Base-by-base conservation (phyloP, 2,888 invertebrate species). In the Apodemia duryi region DNA sequence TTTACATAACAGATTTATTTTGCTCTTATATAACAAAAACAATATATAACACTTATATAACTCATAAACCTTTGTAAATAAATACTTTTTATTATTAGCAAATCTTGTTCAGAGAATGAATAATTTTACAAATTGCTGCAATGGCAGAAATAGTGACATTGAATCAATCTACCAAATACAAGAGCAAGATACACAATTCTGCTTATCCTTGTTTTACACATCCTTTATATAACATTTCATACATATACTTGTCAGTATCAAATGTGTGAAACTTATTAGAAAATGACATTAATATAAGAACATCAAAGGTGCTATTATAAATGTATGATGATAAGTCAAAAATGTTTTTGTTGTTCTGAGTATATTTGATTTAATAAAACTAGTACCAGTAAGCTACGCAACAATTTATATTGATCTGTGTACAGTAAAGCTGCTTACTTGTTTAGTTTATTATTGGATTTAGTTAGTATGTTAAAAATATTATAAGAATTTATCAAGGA, bases 401-500 rank as follows among this genome's bases (percentile, higher is more conserved):
- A 69, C 65, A 60, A 61, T 63, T 52, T 52, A 61, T n/a, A 63
- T 61, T 62, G 43, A 52, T 51, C 62, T 67, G 63, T 63, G 60
- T 41, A 57, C 65, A 62, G 60, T 52, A 67, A 68, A 69, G 66
- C 69, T 57, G 54, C 63, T 67, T 65, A 66, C 61, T 67, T 68
- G 62, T 65, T 66, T 65, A 61, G 49, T 49, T 49, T 6, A n/a
- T 49, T 64, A 69, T 69, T 65, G 61, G 60, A 54, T 67, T 65
- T 61, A 68, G 70, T 75, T 75, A 75, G 73, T 73, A 64, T 68
- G 72, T 74, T 74, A 73, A 70, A 73, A 65, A 70, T 49, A 49
- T 67, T 60, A 70, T 66, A 68, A 69, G 68, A 70, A 65, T 66
- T 66, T 66, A 63, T 67, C 67, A 70, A 66, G 67, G 69, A 73